Evolutionary conservation across 2,797 vertebrate species (phyloP).

Genomic region (Sparus aurata): DNA sequence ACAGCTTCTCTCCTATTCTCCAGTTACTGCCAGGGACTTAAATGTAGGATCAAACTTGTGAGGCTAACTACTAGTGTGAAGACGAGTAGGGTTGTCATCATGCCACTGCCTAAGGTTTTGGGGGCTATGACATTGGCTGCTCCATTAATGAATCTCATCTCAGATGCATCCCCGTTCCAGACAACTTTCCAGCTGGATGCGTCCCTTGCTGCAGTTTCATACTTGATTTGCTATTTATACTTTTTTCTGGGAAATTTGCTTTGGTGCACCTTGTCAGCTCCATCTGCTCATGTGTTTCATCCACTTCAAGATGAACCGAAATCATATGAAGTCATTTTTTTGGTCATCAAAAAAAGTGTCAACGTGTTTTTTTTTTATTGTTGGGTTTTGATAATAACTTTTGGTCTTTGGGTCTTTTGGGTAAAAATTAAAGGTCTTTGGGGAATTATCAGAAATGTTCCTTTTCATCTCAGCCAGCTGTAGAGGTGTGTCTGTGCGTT

Average conservation of each 20-base stretch:
- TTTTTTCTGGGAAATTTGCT: neutral
- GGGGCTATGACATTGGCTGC: slow-evolving; percentile 14
- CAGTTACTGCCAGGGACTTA: slow-evolving; percentile 24
- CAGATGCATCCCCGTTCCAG: slow-evolving; percentile 1
- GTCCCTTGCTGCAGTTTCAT: neutral
- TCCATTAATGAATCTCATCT: slow-evolving; percentile 38
- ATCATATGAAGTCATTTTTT: neutral
- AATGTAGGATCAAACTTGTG: slow-evolving; percentile 14
- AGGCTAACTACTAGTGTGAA: slow-evolving; percentile 13
- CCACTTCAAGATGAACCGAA: neutral
- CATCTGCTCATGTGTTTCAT: slow-evolving; percentile 3
- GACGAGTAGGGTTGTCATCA: slow-evolving; percentile 15
- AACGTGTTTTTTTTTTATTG: neutral
- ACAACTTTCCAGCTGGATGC: slow-evolving; percentile 1
- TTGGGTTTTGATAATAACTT: neutral
- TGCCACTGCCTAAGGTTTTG: slow-evolving; percentile 9
- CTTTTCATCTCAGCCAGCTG: neutral
- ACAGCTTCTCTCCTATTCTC: slow-evolving; percentile 7
- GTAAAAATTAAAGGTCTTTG: neutral
- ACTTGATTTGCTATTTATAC: slow-evolving; percentile 12
- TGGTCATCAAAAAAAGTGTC: too few relatives aligned
- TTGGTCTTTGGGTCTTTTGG: too few relatives aligned
- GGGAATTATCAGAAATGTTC: neutral
- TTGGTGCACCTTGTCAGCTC: neutral
- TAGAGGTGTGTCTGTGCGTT: neutral